Base-by-base conservation (phyloP, 2,113 vertebrate genomes). In the Protomyctophum bolini region DNA sequence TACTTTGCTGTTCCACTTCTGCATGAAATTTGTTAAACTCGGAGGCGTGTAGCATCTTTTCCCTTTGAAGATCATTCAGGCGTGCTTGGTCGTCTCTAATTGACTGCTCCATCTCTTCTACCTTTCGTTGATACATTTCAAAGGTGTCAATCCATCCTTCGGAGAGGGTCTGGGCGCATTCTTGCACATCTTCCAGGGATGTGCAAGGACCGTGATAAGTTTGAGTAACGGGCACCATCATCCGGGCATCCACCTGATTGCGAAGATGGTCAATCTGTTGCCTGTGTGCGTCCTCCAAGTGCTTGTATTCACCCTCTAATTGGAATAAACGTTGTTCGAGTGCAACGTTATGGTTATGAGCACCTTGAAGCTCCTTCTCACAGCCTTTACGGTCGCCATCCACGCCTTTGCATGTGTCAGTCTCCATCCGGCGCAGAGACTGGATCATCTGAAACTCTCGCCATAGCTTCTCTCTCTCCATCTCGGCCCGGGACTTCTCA, bases 131-230 rank as follows among this genome's bases (percentile, higher is more conserved):
- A 89, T 97, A 97, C 86, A 94, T 89, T 45, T 93, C 92, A 48
- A 94, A 90, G 0, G 92, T 94, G 54, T 95, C 93, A 6, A 76
- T 88, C 92, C 96, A 96, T 61, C 91, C 91, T 52, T 97, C 94
- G 57, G 92, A 88, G 57, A 96, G 79, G 69, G 92, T 89, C n/a
- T 90, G 86, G 47, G 94, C 93, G 65, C 91, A 94, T 68, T 91
- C 81, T 58, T 96, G 93, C 70, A 95, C 83, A 71, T 96, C 94
- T 65, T 91, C 93, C 81, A 89, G 12, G 49, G 90, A 90, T 10
- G 66, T 83, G 50, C 89, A 81, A 8, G 80, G 80, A 2, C 87
- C 90, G 58, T 83, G 89, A 50, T 86, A 79, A 45, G 80, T 85
- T 73, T 90, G 78, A 81, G 87, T 51, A 79, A 88, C 80, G 51